phyloP scores from a whole-genome alignment of 37 sponge, comb jelly and placozoan species.

The Halichondria panicea region DNA sequence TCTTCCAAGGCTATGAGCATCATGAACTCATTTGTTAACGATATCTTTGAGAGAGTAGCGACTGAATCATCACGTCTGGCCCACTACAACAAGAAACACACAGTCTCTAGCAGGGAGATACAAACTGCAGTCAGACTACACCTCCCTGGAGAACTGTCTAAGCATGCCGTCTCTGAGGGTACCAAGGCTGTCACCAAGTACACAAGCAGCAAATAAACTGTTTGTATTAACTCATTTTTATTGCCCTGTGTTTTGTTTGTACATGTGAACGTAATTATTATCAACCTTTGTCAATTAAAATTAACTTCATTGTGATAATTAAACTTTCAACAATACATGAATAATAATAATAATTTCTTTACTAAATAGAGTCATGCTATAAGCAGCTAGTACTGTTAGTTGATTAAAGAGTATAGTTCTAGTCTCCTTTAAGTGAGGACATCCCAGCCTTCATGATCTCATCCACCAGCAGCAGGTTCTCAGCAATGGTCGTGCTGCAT shows the following conservation, averaged over 20 bases:
- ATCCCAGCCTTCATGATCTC: conserved; percentile 99
- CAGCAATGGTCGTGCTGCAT: conserved; percentile 88
- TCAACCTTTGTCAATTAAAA: too few relatives aligned
- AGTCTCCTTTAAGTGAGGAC: conserved; percentile 90
- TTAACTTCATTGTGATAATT: too few relatives aligned
- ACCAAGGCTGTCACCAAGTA: conserved; percentile 97
- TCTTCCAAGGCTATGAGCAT: conserved; percentile 95
- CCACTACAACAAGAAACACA: conserved; percentile 94
- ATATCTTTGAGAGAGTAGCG: conserved; percentile 94
- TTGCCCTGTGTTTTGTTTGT: neutral
- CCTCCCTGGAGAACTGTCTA: conserved; percentile 91
- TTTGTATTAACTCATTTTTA: too few relatives aligned
- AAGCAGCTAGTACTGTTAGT: too few relatives aligned
- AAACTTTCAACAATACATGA: too few relatives aligned
- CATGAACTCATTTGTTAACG: conserved; percentile 97
- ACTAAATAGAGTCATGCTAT: too few relatives aligned
- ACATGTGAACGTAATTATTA: too few relatives aligned
- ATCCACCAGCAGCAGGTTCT: conserved; percentile 94
- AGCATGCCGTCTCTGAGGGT: conserved; percentile 93
- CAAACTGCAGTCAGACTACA: conserved; percentile 94
- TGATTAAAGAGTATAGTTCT: too few relatives aligned
- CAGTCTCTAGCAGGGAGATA: conserved; percentile 91
- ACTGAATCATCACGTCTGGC: conserved; percentile 87
- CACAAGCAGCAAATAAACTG: conserved; percentile 91
- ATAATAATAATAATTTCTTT: too few relatives aligned